phyloP scores from a whole-genome alignment of 2,888 invertebrate species.

The Antheraea yamamai region DNA sequence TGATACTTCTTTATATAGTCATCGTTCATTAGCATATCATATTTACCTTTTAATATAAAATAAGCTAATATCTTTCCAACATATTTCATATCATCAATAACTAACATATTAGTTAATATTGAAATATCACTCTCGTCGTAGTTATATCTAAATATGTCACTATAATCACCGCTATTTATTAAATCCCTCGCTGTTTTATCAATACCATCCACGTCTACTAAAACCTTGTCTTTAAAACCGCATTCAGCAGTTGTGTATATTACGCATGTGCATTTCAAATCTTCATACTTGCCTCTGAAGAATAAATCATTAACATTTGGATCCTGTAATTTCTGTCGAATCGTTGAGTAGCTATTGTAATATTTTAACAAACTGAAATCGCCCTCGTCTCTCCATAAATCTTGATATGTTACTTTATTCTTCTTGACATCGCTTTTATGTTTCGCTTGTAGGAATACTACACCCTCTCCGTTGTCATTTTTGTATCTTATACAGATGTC shows the following conservation, averaged over 20 bases:
- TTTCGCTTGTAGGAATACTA: constrained; percentile 10
- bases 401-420: constrained; percentile 28
- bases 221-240: constrained; percentile 2
- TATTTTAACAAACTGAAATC: constrained; percentile 33
- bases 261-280: constrained; percentile 28
- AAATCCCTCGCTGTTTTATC: constrained; percentile 23
- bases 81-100: constrained; percentile 26
- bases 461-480: not conserved
- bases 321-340: not conserved
- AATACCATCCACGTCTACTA: constrained; percentile 3
- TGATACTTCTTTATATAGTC: constrained; percentile 31
- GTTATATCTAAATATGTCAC: constrained; percentile 27
- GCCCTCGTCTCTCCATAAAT: constrained; percentile 26
- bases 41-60: constrained; percentile 28
- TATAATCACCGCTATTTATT: constrained; percentile 24
- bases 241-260: constrained; percentile 32
- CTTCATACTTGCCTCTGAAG: constrained; percentile 26
- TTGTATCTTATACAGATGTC: constrained; percentile 10
- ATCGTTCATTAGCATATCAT: constrained; percentile 29
- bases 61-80: constrained; percentile 29
- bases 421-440: constrained; percentile 30
- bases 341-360: constrained; percentile 28
- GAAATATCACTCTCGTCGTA: constrained; percentile 29
- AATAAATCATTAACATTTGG: not conserved
- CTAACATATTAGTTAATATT: constrained; percentile 23